A percentile compares a stretch with the other conserved stretches of the same genome.
These are phyloP conservation scores for Chloropsis hardwickii DNA, from an alignment of 2,113 vertebrate species.

Conservation along the genomic window DNA sequence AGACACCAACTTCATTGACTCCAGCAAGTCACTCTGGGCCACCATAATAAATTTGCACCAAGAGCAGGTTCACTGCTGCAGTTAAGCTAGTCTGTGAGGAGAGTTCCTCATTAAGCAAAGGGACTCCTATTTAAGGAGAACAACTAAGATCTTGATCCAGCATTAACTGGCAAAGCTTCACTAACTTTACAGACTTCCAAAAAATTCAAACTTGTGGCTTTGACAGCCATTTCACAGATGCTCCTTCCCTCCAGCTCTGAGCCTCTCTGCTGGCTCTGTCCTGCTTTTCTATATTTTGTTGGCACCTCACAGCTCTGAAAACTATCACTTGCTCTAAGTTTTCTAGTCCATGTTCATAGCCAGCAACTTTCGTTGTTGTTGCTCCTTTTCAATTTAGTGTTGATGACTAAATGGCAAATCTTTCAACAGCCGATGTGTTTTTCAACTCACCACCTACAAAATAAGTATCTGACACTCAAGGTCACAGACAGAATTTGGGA, in stretches of 20 bases:
- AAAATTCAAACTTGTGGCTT: neutral
- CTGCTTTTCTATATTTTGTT: neutral
- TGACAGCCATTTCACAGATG: slow-evolving; percentile 12
- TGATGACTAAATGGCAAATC: neutral
- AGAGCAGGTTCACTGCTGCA: neutral
- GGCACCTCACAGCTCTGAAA: neutral
- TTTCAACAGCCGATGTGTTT: neutral
- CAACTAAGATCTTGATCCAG: neutral
- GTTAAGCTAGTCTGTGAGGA: neutral
- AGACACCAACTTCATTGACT: neutral
- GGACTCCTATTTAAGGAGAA: neutral
- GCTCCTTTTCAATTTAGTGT: neutral
- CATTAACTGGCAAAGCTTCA: neutral
- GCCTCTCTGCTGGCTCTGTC: neutral
- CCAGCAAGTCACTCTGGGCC: neutral
- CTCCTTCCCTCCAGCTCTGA: neutral
- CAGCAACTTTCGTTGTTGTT: neutral
- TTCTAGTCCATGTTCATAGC: neutral
- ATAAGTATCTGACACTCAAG: neutral
- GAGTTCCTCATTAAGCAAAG: neutral
- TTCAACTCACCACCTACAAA: neutral
- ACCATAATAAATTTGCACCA: neutral
- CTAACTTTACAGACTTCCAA: neutral
- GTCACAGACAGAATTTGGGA: neutral
- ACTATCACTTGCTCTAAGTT: neutral